Conservation (phyloP, 2,113 vertebrate species). For the Syngnathus scovelli region DNA sequence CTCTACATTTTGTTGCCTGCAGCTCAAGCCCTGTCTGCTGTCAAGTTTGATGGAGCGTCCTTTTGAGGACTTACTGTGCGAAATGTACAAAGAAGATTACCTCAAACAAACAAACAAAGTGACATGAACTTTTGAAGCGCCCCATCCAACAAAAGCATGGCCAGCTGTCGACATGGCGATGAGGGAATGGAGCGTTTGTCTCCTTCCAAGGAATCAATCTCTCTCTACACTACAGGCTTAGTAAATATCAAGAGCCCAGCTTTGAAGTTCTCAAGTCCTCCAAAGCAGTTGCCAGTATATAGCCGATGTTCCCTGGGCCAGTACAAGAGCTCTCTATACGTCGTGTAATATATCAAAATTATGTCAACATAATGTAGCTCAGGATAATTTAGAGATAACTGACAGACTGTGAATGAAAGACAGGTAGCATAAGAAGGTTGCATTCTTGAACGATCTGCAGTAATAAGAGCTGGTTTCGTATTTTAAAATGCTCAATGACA, state of each 20-base stretch:
- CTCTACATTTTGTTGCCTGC: conserved; percentile 23
- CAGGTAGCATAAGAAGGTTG: not conserved
- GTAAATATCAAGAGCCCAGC: not conserved
- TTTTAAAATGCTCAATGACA: not conserved
- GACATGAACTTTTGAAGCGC: conserved; percentile 20
- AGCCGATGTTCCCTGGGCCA: conserved; percentile 9
- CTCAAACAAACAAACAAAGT: conserved; percentile 11
- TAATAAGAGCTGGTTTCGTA: not conserved
- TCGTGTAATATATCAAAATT: conserved; percentile 14
- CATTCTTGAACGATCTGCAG: not conserved
- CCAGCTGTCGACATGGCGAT: conserved; percentile 7
- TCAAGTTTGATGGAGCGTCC: conserved; percentile 79
- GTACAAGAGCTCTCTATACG: not conserved
- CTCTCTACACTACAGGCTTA: not conserved
- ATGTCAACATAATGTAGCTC: conserved; percentile 41
- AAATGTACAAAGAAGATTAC: conserved; percentile 4
- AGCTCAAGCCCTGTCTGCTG: conserved; percentile 82
- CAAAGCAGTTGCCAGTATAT: not conserved
- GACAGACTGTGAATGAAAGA: conserved; percentile 9
- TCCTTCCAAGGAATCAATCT: not conserved
- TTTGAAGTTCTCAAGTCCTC: not conserved
- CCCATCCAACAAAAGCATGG: conserved; percentile 21
- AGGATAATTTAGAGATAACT: conserved; percentile 41
- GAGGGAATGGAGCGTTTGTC: not conserved
- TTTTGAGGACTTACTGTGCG: conserved; percentile 68